phyloP scores from a whole-genome alignment of 2,113 vertebrate genomes.

The Urocynchramus pylzowi region DNA sequence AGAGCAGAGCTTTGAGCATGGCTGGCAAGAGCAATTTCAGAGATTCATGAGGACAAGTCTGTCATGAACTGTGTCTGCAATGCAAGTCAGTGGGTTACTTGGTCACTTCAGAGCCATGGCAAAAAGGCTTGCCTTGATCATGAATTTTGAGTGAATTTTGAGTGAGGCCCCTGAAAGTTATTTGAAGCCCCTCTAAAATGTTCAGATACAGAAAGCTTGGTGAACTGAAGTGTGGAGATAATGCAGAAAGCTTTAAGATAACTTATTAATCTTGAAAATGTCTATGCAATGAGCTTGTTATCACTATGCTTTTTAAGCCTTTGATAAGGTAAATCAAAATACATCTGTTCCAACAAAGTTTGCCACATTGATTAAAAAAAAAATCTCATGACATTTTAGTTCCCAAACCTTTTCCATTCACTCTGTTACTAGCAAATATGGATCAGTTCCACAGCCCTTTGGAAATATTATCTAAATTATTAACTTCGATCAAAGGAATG shows the following conservation, averaged over 20 bases:
- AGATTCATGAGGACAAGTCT: background rate
- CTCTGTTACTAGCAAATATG: background rate
- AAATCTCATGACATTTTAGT: background rate
- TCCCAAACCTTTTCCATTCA: background rate
- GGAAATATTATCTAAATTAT: background rate
- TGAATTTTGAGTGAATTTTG: conserved; percentile 33
- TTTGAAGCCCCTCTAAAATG: background rate
- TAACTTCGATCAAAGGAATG: background rate
- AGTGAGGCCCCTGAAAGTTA: background rate
- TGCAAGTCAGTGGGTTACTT: background rate
- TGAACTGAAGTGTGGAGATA: background rate
- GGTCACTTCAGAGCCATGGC: background rate
- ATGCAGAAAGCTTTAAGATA: background rate
- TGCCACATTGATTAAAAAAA: background rate
- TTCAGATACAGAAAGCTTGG: background rate
- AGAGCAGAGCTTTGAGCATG: background rate
- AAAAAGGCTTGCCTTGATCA: background rate
- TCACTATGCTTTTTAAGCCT: background rate
- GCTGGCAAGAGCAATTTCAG: background rate
- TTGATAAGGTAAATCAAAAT: conserved; percentile 25
- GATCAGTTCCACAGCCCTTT: background rate
- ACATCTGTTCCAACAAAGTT: background rate
- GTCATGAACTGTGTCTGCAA: background rate
- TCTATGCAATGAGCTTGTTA: background rate
- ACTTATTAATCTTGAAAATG: background rate